Evolutionary conservation across 1,140 invertebrate species (phyloP).

Genomic region (Drosophila bocki): DNA sequence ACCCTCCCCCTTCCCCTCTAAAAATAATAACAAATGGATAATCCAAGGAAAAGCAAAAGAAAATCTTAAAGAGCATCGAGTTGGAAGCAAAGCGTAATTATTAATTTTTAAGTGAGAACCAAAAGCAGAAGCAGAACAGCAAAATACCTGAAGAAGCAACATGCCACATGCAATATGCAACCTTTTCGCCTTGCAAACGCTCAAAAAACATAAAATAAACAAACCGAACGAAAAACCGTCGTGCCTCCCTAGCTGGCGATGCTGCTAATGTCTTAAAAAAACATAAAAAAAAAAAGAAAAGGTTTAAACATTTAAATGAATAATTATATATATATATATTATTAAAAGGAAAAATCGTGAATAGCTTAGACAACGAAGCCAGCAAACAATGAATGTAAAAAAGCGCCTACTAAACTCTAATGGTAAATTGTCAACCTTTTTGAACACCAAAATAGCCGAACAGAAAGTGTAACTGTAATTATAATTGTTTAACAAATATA

Average conservation of each 20-base stretch:
- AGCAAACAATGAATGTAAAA: constrained; percentile 47
- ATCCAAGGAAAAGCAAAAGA: constrained; percentile 14
- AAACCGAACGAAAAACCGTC: constrained; percentile 34
- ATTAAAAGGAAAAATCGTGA: constrained; percentile 10
- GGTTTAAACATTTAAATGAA: constrained; percentile 15
- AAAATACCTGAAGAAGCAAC: constrained; percentile 25
- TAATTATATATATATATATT: constrained; percentile 15
- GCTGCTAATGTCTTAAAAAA: constrained; percentile 36
- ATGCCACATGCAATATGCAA: constrained; percentile 12
- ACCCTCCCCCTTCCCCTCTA: neutral
- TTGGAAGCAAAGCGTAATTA: constrained; percentile 31
- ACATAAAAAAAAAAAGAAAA: constrained; percentile 9
- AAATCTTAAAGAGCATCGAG: constrained; percentile 14
- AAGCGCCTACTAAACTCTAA: constrained; percentile 37
- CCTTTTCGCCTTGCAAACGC: constrained; percentile 24
- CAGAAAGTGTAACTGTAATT: constrained; percentile 52
- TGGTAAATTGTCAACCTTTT: constrained; percentile 40
- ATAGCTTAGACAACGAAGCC: constrained; percentile 37
- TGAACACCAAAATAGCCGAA: constrained; percentile 48
- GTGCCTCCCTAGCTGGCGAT: constrained; percentile 43
- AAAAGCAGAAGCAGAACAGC: constrained; percentile 18
- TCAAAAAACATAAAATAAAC: constrained; percentile 24
- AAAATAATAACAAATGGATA: constrained; percentile 8
- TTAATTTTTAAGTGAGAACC: constrained; percentile 39
- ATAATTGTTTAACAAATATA: constrained; percentile 73